Conservation (phyloP, 2,888 invertebrate species). For the Poecilus cupreus region DNA sequence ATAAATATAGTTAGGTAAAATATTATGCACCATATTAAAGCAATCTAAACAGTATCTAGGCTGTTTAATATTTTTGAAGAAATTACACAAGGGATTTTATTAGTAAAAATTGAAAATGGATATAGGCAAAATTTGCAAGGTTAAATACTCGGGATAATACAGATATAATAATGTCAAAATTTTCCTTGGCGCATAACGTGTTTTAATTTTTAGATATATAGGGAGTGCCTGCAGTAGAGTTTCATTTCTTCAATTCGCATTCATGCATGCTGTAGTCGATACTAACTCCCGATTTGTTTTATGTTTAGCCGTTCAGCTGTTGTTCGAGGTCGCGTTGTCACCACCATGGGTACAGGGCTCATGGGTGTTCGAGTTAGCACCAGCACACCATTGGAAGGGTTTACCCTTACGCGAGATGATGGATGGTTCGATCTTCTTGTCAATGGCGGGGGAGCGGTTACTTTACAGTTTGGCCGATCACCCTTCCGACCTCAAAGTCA, state of each 20-base stretch:
- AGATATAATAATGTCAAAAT: too few relatives aligned
- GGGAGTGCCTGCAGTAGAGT: conserved; percentile 53
- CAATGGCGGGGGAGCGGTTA: conserved; percentile 99
- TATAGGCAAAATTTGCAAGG: too few relatives aligned
- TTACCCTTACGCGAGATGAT: conserved; percentile 93
- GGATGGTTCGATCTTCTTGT: conserved; percentile 99
- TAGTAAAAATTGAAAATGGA: too few relatives aligned
- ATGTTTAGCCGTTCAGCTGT: conserved; percentile 94
- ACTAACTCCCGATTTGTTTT: conserved; percentile 45
- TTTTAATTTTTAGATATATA: conserved; percentile 57
- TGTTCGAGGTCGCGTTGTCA: conserved; percentile 95
- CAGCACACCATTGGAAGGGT: conserved; percentile 95
- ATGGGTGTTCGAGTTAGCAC: conserved; percentile 97
- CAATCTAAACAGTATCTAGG: too few relatives aligned
- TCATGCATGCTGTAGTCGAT: conserved; percentile 22
- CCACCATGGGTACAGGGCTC: conserved; percentile 92
- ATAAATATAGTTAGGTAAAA: too few relatives aligned
- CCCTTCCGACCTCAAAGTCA: conserved; percentile 92
- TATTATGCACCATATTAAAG: too few relatives aligned
- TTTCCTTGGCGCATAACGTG: too few relatives aligned
- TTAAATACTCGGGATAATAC: too few relatives aligned
- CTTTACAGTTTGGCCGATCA: conserved; percentile 93
- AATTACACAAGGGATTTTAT: too few relatives aligned
- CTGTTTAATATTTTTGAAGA: too few relatives aligned
- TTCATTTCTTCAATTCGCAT: conserved; percentile 41